These are phyloP conservation scores for Anguilla pacifica DNA, from an alignment of 2,797 vertebrate genomes.

Conservation along the genomic window DNA sequence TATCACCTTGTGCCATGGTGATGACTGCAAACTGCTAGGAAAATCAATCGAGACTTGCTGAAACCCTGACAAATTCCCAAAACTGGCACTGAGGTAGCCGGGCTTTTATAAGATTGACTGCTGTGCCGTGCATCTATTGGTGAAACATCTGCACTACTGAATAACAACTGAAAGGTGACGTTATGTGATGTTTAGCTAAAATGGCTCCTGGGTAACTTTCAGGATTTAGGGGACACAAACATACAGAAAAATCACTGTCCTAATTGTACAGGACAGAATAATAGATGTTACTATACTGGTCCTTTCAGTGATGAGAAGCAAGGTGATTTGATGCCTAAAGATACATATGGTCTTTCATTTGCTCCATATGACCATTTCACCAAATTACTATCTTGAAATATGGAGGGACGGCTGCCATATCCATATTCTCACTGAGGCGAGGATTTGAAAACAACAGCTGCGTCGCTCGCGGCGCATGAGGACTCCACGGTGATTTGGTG, in stretches of 20 bases:
- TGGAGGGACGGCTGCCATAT: background rate
- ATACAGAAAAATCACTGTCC: background rate
- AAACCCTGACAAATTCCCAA: conserved; percentile 12
- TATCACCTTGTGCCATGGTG: background rate
- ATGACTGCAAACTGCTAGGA: conserved; percentile 1
- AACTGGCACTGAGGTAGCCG: background rate
- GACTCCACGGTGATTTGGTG: conserved; percentile 1
- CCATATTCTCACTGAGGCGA: background rate
- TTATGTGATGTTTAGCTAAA: background rate
- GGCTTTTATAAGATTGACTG: background rate
- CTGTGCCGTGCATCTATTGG: background rate
- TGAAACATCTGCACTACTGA: background rate
- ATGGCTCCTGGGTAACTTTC: background rate
- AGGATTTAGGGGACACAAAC: background rate
- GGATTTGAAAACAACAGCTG: background rate
- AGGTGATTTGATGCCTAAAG: background rate
- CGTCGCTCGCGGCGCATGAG: background rate
- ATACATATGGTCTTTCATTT: background rate
- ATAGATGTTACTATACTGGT: background rate
- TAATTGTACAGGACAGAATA: background rate
- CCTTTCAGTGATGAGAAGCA: background rate
- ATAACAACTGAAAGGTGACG: background rate
- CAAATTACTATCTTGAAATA: background rate
- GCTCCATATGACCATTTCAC: background rate
- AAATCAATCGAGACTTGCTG: conserved; percentile 12